Evolutionary conservation across 2,113 vertebrate genomes (phyloP), one percentile per base, ranked within the genome.

Genomic region (Geococcyx californianus): DNA sequence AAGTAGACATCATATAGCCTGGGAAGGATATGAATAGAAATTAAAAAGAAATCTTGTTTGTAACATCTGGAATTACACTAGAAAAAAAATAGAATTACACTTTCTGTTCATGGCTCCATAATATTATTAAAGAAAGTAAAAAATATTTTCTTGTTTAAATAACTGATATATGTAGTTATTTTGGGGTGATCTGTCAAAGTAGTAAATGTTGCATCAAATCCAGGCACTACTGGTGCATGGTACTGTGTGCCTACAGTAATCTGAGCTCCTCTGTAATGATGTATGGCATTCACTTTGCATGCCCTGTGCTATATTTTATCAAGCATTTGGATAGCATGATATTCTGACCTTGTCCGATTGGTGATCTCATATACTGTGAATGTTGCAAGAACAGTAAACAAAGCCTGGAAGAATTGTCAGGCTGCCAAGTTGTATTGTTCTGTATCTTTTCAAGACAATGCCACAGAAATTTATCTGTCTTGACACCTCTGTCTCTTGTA

Each of bases 401-500:
- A 96, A 90, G 89, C 84, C 60, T 56, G 23, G 21, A 84, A 56
- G 68, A 69, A 42, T 59, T 92, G 90, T 94, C 95, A 95, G 73
- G 62, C 90, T 93, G 93, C 75, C 94, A 82, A 59, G n/a, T 79
- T 72, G 5, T 66, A 36, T 94, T 64, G 67, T 72, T 69, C 56
- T 58, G 24, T 74, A 88, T 49, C 94, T 93, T 93, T 95, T 96
- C 90, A 95, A 87, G 92, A 88, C 87, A 83, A 81, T 60, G 76
- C 51, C 62, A 84, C 28, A 76, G 72, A 89, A 94, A 87, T 87
- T 85, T 94, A 97, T 95, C 45, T 90, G 51, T 76, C 73, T 70
- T 95, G 94, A 93, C 94, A 95, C 93, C 67, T 91, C 93, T 91
- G 83, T 86, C 88, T 93, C 66, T 82, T 83, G 44, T 83, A 44